Conservation (phyloP, 2,113 vertebrate genomes). For the Grantiella picta region DNA sequence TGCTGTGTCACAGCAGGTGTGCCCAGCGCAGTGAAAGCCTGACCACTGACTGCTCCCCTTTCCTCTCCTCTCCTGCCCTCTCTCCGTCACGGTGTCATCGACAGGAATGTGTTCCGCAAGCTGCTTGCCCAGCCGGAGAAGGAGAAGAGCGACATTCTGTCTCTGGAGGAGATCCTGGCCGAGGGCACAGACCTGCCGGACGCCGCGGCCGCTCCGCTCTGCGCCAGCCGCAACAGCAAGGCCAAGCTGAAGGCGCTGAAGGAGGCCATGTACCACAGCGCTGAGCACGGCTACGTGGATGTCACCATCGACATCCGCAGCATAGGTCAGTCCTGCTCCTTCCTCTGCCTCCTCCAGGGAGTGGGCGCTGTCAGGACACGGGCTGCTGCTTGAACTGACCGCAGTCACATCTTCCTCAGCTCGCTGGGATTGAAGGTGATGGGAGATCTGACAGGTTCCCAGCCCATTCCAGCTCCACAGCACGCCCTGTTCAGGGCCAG, state of each 20-base stretch:
- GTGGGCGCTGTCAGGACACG: accelerated
- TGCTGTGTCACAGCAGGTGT: background rate
- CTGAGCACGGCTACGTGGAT: constrained; percentile 93
- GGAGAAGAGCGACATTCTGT: constrained; percentile 91
- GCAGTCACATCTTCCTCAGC: background rate
- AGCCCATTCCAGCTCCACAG: background rate
- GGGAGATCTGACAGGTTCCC: background rate
- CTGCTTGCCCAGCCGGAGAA: constrained; percentile 92
- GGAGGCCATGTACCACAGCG: constrained; percentile 98
- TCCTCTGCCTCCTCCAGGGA: background rate
- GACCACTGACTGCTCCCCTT: constrained; percentile 27
- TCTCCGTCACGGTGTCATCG: constrained; percentile 40
- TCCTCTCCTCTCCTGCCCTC: constrained; percentile 41
- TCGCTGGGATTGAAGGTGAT: background rate
- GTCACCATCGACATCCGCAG: constrained; percentile 95
- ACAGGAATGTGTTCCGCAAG: constrained; percentile 95
- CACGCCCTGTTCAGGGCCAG: background rate
- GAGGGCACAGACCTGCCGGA: constrained; percentile 89
- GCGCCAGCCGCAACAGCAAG: constrained; percentile 87
- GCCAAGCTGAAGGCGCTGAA: constrained; percentile 93
- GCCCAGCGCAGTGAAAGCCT: background rate
- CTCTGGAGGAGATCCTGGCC: constrained; percentile 95
- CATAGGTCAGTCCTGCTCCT: constrained; percentile 79
- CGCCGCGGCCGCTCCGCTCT: constrained; percentile 79
- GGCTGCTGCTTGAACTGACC: background rate